These are phyloP conservation scores for Ceraclea dissimilis DNA, from an alignment of 2,888 invertebrate species.

Conservation along the genomic window DNA sequence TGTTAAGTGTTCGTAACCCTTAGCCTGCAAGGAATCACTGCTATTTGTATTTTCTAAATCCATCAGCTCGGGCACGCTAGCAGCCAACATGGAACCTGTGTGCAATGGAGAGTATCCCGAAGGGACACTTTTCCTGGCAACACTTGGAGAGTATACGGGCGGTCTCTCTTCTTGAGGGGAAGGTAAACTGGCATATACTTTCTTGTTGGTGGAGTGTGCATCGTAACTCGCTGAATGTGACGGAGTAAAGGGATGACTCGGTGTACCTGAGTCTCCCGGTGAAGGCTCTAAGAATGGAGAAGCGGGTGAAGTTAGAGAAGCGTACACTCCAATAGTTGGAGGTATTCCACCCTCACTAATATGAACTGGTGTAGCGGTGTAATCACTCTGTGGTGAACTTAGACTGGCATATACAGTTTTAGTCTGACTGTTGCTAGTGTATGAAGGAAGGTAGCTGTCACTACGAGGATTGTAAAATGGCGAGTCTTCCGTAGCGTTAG, in stretches of 20 bases:
- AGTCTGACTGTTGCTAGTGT: conserved; percentile 44
- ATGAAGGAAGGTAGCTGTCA: conserved; percentile 47
- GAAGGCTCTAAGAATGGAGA: conserved; percentile 26
- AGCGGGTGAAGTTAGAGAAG: conserved; percentile 23
- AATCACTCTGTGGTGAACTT: conserved; percentile 39
- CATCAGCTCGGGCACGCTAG: conserved; percentile 4
- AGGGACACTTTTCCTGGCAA: conserved; percentile 15
- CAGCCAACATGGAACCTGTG: conserved; percentile 20
- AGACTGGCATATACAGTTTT: conserved; percentile 42
- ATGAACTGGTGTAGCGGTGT: conserved; percentile 23
- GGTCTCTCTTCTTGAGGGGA: conserved; percentile 24
- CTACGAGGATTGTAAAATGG: conserved; percentile 49
- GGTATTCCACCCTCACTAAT: conserved; percentile 16
- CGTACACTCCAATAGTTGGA: conserved; percentile 21
- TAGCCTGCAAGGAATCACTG: conserved; percentile 18
- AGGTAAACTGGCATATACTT: conserved; percentile 24
- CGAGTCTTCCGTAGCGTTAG: conserved; percentile 41
- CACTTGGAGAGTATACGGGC: conserved; percentile 25
- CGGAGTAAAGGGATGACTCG: conserved; percentile 24
- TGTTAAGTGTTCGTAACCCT: conserved; percentile 8
- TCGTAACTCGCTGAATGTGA: conserved; percentile 24
- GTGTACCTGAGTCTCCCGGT: conserved; percentile 24
- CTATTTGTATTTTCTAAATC: conserved; percentile 21
- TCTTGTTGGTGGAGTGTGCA: conserved; percentile 15
- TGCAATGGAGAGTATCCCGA: conserved; percentile 21